Conservation (phyloP, 2,113 vertebrate genomes). For the Nothobranchius furzeri region DNA sequence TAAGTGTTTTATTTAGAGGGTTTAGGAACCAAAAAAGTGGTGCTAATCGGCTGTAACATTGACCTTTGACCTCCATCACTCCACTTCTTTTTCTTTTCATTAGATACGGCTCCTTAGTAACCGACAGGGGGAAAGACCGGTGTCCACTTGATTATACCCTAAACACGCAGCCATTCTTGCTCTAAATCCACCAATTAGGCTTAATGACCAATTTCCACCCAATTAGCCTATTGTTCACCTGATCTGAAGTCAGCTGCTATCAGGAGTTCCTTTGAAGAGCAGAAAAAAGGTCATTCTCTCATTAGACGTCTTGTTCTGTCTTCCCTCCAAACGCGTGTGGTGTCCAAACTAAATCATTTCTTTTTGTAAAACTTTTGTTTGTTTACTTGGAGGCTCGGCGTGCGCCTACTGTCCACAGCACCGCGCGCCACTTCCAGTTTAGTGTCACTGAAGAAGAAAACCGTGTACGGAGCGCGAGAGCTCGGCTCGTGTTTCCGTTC, state of each 20-base stretch:
- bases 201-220: conserved; percentile 36
- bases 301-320: background rate
- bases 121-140: background rate
- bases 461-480: conserved; percentile 46
- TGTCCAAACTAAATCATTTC: background rate
- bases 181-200: conserved; percentile 30
- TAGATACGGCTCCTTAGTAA: too few relatives aligned
- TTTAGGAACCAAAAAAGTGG: too few relatives aligned
- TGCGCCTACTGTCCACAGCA: conserved; percentile 7
- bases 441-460: conserved; percentile 47
- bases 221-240: conserved; percentile 52
- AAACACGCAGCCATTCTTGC: conserved; percentile 18
- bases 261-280: conserved; percentile 42
- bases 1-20: background rate
- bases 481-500: conserved; percentile 86
- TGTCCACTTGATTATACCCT: background rate
- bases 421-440: conserved; percentile 33
- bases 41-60: too few relatives aligned
- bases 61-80: too few relatives aligned
- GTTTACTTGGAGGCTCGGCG: background rate
- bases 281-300: conserved; percentile 24
- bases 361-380: background rate
- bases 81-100: too few relatives aligned
- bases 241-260: conserved; percentile 26
- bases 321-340: too few relatives aligned